Evolutionary conservation across 2,888 invertebrate species (phyloP).

Genomic region (Byasa hedistus): DNA sequence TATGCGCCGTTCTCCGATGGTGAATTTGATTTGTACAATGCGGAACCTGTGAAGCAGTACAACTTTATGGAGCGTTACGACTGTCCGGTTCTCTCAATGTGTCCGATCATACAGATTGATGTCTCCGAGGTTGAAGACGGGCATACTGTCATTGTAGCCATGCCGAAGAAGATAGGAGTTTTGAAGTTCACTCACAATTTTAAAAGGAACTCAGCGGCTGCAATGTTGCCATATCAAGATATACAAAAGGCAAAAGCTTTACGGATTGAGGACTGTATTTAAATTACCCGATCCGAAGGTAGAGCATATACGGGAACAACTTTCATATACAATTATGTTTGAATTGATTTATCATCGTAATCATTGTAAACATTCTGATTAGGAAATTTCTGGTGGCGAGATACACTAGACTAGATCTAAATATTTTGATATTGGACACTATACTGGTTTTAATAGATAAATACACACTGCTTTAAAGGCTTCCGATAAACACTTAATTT

Average conservation of each 20-base stretch:
- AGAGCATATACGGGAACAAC: background rate
- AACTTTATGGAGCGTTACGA: constrained; percentile 57
- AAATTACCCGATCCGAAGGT: background rate
- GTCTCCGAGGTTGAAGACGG: constrained; percentile 54
- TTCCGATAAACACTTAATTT: too few relatives aligned
- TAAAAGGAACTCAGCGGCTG: constrained; percentile 40
- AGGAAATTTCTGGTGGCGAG: too few relatives aligned
- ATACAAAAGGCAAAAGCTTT: constrained; percentile 36
- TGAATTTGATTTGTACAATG: constrained; percentile 53
- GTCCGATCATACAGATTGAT: constrained; percentile 61
- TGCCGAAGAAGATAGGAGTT: constrained; percentile 64
- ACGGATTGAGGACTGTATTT: constrained; percentile 30
- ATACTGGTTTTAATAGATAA: too few relatives aligned
- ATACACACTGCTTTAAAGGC: too few relatives aligned
- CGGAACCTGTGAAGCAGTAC: constrained; percentile 55
- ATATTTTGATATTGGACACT: too few relatives aligned
- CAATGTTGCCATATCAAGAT: constrained; percentile 45
- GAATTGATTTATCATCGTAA: background rate
- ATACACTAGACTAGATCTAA: too few relatives aligned
- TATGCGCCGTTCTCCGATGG: constrained; percentile 50
- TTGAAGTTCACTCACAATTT: constrained; percentile 54
- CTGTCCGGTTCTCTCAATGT: constrained; percentile 52
- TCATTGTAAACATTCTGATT: background rate
- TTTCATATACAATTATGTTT: background rate
- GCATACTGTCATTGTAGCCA: constrained; percentile 58